phyloP scores from a whole-genome alignment of 2,797 vertebrate species.

The Malurus leucopterus region DNA sequence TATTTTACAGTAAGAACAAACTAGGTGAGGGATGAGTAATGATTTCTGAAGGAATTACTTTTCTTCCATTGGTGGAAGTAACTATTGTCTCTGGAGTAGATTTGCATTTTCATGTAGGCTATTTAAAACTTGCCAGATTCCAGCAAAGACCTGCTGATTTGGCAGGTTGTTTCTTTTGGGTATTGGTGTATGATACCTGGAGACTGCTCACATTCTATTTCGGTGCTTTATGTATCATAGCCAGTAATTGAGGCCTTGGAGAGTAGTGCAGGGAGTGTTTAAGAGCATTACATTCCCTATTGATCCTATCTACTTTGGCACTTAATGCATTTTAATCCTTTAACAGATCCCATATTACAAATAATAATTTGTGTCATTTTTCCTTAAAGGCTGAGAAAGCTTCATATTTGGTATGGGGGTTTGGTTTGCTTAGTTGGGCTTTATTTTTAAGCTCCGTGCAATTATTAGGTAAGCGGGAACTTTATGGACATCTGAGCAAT shows the following conservation, averaged over 20 bases:
- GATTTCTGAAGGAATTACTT: not conserved
- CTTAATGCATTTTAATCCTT: not conserved
- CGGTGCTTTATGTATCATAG: not conserved
- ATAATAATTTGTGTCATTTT: not conserved
- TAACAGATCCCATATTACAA: not conserved
- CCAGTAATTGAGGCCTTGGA: not conserved
- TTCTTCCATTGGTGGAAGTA: not conserved
- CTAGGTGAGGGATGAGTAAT: not conserved
- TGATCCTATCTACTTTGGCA: not conserved
- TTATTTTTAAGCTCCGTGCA: not conserved
- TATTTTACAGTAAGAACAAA: not conserved
- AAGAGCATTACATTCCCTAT: not conserved
- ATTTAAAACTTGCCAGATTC: not conserved
- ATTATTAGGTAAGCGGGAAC: not conserved
- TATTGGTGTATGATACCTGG: not conserved
- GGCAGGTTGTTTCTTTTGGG: not conserved
- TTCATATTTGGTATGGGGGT: not conserved
- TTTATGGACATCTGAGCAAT: not conserved
- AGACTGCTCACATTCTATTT: fast-evolving
- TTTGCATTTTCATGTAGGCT: not conserved
- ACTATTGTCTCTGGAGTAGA: not conserved
- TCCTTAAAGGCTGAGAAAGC: not conserved
- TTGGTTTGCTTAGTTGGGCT: not conserved
- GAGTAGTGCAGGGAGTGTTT: not conserved
- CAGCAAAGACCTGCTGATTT: not conserved